Evolutionary conservation across 2,113 vertebrate genomes (phyloP), one percentile per base, ranked within the genome.

Genomic region (Grallaria varia): DNA sequence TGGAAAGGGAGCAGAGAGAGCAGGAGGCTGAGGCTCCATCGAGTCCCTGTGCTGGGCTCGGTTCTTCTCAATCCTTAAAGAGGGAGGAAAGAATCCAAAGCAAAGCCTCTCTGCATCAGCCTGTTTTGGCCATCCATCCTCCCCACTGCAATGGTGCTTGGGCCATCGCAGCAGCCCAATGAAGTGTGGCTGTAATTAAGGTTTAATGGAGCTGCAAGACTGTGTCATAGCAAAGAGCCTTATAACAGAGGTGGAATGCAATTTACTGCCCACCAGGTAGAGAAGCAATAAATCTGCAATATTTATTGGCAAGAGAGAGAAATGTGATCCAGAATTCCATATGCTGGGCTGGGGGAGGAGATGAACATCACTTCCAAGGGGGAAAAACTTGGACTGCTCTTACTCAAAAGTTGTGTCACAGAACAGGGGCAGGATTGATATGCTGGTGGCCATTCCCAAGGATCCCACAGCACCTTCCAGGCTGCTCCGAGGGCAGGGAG

Each of bases 171-270:
- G 86, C 95, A 95, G 90, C 84, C 82, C 96, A 97, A 98, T 97
- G 97, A 98, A 97, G 97, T 98, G 97, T 97, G 96, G 74, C 71
- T 78, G 95, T 97, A 97, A 97, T 96, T 97, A 98, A 97, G 95
- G 97, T 96, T 97, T 98, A 97, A 98, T 97, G 97, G 97, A 97
- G 96, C 96, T 94, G 96, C 95, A 97, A 95, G 95, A 52, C 88
- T 71, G 87, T 96, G 92, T 97, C 95, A 96, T 96, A 96, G 97
- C 95, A 97, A 98, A 97, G 96, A 92, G 92, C 97, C 96, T 98
- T 97, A 97, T 97, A 97, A 97, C 95, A 92, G 95, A 95, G 97
- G 94, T 71, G 89, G 96, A 96, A 97, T 96, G 95, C 97, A 97
- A 97, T 98, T 98, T 98, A 97, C 97, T 97, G 96, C 96, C 97